These are phyloP conservation scores for Thymelicus lineola DNA, from an alignment of 2,888 invertebrate genomes.

Conservation along the genomic window DNA sequence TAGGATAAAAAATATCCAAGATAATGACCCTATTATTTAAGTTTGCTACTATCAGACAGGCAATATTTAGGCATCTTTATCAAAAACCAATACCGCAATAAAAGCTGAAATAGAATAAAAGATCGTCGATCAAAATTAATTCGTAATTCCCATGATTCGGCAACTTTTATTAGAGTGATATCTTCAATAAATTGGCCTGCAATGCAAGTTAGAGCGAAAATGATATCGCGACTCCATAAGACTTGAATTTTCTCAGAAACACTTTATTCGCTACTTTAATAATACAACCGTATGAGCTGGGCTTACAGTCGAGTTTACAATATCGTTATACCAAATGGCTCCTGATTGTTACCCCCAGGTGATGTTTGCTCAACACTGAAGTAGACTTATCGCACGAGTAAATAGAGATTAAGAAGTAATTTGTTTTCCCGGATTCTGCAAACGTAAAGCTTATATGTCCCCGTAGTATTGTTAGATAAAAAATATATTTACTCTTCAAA, in stretches of 20 bases:
- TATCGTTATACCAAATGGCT: conserved; percentile 40
- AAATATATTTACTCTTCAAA: conserved; percentile 1
- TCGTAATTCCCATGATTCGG: conserved; percentile 59
- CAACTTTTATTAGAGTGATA: conserved; percentile 40
- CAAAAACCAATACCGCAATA: no score
- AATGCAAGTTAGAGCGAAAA: conserved; percentile 52
- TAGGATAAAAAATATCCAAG: no score
- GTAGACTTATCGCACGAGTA: conserved; percentile 55
- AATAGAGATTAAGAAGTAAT: conserved; percentile 55
- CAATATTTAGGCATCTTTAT: no score
- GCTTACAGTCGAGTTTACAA: conserved; percentile 41
- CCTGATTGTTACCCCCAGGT: conserved; percentile 55
- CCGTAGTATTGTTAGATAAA: conserved; percentile 21
- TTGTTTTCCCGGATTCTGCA: conserved; percentile 45
- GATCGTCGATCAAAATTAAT: conserved; percentile 58
- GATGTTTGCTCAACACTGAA: conserved; percentile 56
- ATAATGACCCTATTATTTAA: no score
- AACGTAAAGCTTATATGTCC: conserved; percentile 37
- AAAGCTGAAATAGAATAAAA: no score
- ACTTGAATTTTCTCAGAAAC: conserved; percentile 35
- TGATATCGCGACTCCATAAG: conserved; percentile 55
- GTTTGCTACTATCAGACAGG: no score
- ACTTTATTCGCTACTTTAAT: conserved; percentile 34
- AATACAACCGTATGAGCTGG: conserved; percentile 39
- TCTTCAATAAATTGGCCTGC: conserved; percentile 56